Evolutionary conservation across 2,888 invertebrate species (phyloP), one percentile per base, ranked within the genome.

Genomic region (Halictus ligatus): DNA sequence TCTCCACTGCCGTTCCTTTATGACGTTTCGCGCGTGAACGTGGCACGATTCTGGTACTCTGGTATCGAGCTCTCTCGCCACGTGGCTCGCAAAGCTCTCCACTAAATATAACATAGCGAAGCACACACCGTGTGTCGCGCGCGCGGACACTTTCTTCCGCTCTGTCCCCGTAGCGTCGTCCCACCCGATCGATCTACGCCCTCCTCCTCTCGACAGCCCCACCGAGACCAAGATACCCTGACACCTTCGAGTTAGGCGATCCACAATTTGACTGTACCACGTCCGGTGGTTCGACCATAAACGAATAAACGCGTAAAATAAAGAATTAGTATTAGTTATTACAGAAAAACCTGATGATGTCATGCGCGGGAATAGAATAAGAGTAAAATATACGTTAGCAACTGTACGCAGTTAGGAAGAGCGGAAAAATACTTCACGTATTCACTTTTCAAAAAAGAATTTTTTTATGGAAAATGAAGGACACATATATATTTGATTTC

Each of bases 51-150:
- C 35, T 10, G 60, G 43, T 50, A n/a, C 54, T 25, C 46, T 15
- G 71, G 50, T 80, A 73, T 80, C 72, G 75, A 64, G 64, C 64
- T 46, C 43, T 54, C 54, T 72, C 71, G 54, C 84, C 84, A 81
- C 84, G 84, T 84, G 84, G 69, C 60, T 71, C 46, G 54, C 80
- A 10, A 43, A 15, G 29, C 25, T 25, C 67, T 18, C 67, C 21
- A 54, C 71, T 81, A 71, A 72, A 77, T 60, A 77, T 81, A 72
- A 71, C 77, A 21, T 21, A 40, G n/a, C 0, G 54, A 54, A n/a
- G 21, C 21, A n/a, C 54, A 18, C 13, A 18, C 13, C 64, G 64
- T 29, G 64, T 29, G 15, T 64, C 46, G 46, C 64, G 64, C 75
- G 75, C 43, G 29, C 46, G 21, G 40, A 69, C 69, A 48, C 79